Base-by-base conservation (phyloP, 2,113 vertebrate genomes). In the Sorex araneus region DNA sequence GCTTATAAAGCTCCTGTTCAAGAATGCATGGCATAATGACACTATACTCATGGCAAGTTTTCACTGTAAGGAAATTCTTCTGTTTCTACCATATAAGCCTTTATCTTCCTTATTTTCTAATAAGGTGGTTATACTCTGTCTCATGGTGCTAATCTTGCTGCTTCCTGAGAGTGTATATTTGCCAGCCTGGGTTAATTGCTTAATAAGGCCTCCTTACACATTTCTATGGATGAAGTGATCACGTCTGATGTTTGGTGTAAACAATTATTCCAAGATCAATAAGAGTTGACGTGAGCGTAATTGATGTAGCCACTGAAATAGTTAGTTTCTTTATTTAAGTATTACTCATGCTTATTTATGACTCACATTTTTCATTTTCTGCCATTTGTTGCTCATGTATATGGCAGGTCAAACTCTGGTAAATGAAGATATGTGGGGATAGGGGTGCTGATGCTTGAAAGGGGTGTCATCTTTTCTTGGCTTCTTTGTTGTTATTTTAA, bases 101-200 rank as follows among this genome's bases (percentile, higher is more conserved):
- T 88, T 13, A 45, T 87, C 19, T 67, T 90, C 70, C 32, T 86
- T 80, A 50, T 66, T 9, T 93, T 92, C 73, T 90, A 57, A 66
- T 74, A 50, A 4, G 90, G 12, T 71, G 78, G 4, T 87, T 77
- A 50, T 66, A 9, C 92, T 92, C 73, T 90, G 63, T 93, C n/a
- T 93, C 28, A 76, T 69, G 10, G 21, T 94, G 47, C 74, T 90
- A 87, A 74, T 89, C 50, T 76, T 76, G 77, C 66, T 89, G 47
- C 66, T 92, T 92, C 32, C 25, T 50, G 27, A 84, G 15, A 27
- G 15, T 90, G n/a, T 95, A 92, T 93, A 54, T 80, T 87, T 97
- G 60, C 71, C 32, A 88, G 7, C 66, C 40, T 95, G 63, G 36
- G 57, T 89, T 96, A 96, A 95, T 93, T 96, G 66, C 36, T 76